Evolutionary conservation across 2,797 vertebrate genomes (phyloP).

Genomic region (Pangasius macronema): DNA sequence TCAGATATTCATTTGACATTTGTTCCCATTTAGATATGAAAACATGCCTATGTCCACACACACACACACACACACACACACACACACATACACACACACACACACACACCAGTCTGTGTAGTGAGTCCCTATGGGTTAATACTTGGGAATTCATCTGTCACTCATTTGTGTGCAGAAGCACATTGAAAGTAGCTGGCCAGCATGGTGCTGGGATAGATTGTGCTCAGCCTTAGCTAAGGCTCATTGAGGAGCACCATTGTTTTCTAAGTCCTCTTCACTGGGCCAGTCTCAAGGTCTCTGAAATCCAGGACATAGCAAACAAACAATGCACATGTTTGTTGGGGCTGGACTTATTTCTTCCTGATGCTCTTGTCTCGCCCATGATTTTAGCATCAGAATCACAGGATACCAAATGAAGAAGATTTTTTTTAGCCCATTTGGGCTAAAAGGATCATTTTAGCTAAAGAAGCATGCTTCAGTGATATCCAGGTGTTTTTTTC

Average conservation of each 20-base stretch:
- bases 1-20: background rate
- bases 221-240: slow-evolving; percentile 75
- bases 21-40: background rate
- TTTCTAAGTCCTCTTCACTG: slow-evolving; percentile 79
- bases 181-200: slow-evolving; percentile 81
- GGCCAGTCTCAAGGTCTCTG: slow-evolving; percentile 79
- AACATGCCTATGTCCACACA: background rate
- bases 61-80: slow-evolving; percentile 2
- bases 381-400: slow-evolving; percentile 56
- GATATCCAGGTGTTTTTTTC: background rate
- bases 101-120: slow-evolving; percentile 56
- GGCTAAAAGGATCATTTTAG: background rate
- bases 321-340: slow-evolving; percentile 87
- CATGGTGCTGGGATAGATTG: slow-evolving; percentile 81
- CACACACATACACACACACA: slow-evolving; percentile 34
- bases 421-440: background rate
- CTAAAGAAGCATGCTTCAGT: background rate
- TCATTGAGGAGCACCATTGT: slow-evolving; percentile 87
- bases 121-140: slow-evolving; percentile 72
- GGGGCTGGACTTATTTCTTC: slow-evolving; percentile 75
- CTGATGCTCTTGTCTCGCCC: slow-evolving; percentile 62
- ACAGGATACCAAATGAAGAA: slow-evolving; percentile 61
- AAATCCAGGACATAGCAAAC: slow-evolving; percentile 87
- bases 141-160: slow-evolving; percentile 95
- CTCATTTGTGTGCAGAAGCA: slow-evolving; percentile 82